phyloP scores from a whole-genome alignment of 2,888 invertebrate genomes.

The Orthonychiurus folsomi region DNA sequence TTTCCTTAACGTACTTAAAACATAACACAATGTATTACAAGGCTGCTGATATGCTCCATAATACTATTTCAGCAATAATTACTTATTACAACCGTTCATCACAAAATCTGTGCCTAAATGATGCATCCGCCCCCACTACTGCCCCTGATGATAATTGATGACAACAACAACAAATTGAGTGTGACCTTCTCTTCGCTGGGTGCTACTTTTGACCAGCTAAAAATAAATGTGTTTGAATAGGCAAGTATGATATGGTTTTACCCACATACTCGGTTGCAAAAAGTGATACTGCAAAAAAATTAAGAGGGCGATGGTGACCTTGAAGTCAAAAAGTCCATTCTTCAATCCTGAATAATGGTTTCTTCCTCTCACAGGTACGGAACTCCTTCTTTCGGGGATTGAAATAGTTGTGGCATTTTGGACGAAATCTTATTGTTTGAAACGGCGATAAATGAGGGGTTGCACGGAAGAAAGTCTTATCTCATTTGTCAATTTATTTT shows the following conservation, averaged over 20 bases:
- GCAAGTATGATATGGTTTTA: background rate
- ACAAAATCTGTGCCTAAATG: background rate
- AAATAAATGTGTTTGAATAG: background rate
- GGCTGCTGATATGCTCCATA: no score
- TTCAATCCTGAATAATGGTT: background rate
- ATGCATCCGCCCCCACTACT: background rate
- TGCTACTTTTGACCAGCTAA: background rate
- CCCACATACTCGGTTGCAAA: background rate
- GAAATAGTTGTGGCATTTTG: no score
- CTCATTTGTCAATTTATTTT: no score
- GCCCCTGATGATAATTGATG: background rate
- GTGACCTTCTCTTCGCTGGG: background rate
- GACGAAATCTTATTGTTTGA: no score
- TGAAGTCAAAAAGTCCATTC: background rate
- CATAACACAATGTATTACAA: no score
- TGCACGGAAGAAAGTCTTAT: no score
- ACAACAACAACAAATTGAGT: background rate
- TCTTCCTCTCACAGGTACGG: background rate
- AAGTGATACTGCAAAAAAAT: background rate
- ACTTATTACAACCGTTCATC: conserved; percentile 78
- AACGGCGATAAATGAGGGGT: no score
- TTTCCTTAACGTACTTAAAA: no score
- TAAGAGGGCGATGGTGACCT: background rate
- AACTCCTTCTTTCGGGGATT: background rate
- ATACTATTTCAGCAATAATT: no score